phyloP scores from a whole-genome alignment of 1,140 invertebrate genomes.

The Cotesia glomerata region DNA sequence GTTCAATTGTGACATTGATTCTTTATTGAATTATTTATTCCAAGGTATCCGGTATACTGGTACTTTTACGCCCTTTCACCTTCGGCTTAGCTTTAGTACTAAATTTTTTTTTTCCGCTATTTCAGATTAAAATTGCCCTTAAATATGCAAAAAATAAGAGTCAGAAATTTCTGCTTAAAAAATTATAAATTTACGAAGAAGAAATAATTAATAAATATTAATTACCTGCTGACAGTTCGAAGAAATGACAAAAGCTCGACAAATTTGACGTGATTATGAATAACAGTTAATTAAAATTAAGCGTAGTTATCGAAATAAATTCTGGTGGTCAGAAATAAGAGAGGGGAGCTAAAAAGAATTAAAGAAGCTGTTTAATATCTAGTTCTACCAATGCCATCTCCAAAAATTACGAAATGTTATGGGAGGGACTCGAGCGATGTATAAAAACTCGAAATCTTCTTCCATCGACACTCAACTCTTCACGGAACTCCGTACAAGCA shows the following conservation, averaged over 20 bases:
- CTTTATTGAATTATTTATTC: not conserved
- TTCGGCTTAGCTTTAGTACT: not conserved
- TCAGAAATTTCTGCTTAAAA: too few species aligned
- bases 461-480: conserved; percentile 46
- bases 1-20: conserved; percentile 13
- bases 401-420: conserved; percentile 48
- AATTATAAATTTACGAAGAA: too few species aligned
- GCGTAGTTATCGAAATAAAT: too few species aligned
- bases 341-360: not conserved
- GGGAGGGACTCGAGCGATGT: conserved; percentile 47
- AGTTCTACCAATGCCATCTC: conserved; percentile 40
- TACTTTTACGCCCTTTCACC: conserved; percentile 11
- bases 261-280: too few species aligned
- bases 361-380: conserved; percentile 34
- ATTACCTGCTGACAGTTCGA: too few species aligned
- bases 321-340: not conserved
- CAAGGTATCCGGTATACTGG: not conserved
- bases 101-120: not conserved
- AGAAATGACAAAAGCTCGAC: too few species aligned
- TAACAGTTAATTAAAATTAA: too few species aligned
- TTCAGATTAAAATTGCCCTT: too few species aligned
- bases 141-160: too few species aligned
- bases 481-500: conserved; percentile 46
- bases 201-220: too few species aligned
- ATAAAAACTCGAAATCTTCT: conserved; percentile 59